Evolutionary conservation across 2,113 vertebrate species (phyloP), one percentile per base, ranked within the genome.

Genomic region (Eubucco bourcierii): DNA sequence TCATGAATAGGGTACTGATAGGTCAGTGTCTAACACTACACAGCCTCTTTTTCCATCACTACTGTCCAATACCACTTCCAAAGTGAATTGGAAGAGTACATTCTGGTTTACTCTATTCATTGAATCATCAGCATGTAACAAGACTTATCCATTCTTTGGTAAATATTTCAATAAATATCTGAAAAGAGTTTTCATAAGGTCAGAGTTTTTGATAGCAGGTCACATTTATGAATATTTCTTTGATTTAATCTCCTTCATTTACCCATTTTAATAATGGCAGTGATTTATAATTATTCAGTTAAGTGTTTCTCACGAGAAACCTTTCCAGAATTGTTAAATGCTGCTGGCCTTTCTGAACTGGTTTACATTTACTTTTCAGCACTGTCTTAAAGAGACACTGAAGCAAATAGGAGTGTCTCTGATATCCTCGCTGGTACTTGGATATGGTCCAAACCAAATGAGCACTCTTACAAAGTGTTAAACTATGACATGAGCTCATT

Each of bases 221-320:
- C n/a, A 28, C 15, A 29, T 61, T 90, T 77, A 55, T 28, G 61
- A 65, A 46, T 46, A 68, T n/a, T 84, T 87, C 12, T 68, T 44
- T 34, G 34, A 6, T 33, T 81, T 59, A 5, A 39, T 55, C 66
- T 78, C 39, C 46, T 52, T 0, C 1, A 46, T 44, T 83, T 41
- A 67, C 17, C 12, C 0, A 2, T 12, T 15, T 9, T 8, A 52
- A 37, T 8, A 15, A 52, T 1, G 7, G 4, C 56, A 64, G 25
- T 3, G 44, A 60, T 9, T 33, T 72, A 1, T 7, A 72, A 67
- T 41, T 23, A 16, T n/a, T 47, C 39, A 39, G 65, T 61, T 16
- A 41, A 82, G 37, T 18, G 79, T 39, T 70, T 74, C 20, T 65
- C 14, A 58, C 9, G 16, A 46, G 79, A 94, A 82, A 59, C 2